phyloP scores from a whole-genome alignment of 2,888 invertebrate species.

The Cheilosia soror region DNA sequence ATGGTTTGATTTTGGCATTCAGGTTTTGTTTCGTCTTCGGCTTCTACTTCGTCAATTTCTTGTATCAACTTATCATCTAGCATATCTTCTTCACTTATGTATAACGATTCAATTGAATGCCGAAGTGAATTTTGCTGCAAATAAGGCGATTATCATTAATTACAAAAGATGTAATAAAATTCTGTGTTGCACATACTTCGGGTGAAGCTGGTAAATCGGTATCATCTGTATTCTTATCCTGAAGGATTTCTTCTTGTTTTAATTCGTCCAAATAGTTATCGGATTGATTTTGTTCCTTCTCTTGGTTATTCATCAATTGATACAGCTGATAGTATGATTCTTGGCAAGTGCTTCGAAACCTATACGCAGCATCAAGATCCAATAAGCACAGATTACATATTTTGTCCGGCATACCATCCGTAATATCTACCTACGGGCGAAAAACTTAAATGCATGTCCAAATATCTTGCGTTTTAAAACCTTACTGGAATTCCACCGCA shows the following conservation, averaged over 20 bases:
- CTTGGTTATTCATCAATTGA: constrained; percentile 12
- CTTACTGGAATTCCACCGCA: constrained; percentile 79
- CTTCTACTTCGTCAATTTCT: background rate
- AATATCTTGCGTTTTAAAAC: background rate
- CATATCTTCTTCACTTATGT: constrained; percentile 15
- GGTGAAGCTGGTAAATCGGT: background rate
- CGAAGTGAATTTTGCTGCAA: background rate
- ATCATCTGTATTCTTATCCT: background rate
- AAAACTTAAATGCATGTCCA: background rate
- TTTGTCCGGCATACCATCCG: constrained; percentile 73
- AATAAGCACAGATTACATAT: constrained; percentile 78
- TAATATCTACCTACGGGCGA: constrained; percentile 74
- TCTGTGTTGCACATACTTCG: background rate
- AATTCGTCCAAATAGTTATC: background rate
- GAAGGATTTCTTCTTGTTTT: background rate
- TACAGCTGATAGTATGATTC: constrained; percentile 41
- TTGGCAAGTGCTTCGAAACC: constrained; percentile 71
- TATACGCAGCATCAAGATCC: constrained; percentile 77
- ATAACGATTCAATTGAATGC: constrained; percentile 9
- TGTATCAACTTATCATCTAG: background rate
- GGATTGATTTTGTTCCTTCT: background rate
- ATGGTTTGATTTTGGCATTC: background rate
- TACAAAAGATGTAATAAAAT: background rate
- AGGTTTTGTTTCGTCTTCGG: background rate
- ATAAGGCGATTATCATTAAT: background rate